Evolutionary conservation across 2,888 invertebrate genomes (phyloP), one percentile per base, ranked within the genome.

Genomic region (Carcina quercana): DNA sequence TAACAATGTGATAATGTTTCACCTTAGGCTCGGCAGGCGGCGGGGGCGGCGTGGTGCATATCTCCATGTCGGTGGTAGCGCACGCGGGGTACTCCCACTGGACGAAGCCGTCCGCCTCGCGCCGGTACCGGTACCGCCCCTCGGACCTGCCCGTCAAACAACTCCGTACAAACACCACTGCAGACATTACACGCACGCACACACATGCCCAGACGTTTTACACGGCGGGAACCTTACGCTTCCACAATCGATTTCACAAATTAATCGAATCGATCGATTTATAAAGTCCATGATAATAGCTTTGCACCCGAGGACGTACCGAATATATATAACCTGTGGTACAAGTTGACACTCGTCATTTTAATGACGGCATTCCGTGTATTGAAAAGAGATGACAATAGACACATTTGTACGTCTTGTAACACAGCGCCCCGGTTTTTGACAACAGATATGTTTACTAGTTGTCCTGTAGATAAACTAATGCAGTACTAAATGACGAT

Each of bases 71-170:
- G n/a, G 66, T 71, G 54, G 61, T 54, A 7, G 60, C 59, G 6
- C 55, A 59, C 10, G 76, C 78, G n/a, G 86, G 86, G 57, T 79
- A 89, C 59, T 88, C 88, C 87, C 87, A 88, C 70, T 88, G 88
- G 38, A 82, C 74, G 49, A 84, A 74, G 14, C 87, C 87, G 53
- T 86, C 88, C 31, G 61, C 57, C 51, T 74, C 74, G 50, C 88
- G 85, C 60, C 73, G 69, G 75, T 89, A 89, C 64, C 82, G 86
- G 79, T 89, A 89, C 35, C 88, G 83, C 42, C 86, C 87, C 69
- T 82, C 85, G 43, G 82, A 78, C 83, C 88, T 88, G 76, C 46
- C 50, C 37, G 35, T 50, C 59, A 63, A 56, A 62, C 30, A 25
- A 2, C 5, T 1, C 4, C 37, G 58, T 69, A 60, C 54, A 59